Evolutionary conservation across 2,888 invertebrate genomes (phyloP).

Genomic region (Altica lythri): DNA sequence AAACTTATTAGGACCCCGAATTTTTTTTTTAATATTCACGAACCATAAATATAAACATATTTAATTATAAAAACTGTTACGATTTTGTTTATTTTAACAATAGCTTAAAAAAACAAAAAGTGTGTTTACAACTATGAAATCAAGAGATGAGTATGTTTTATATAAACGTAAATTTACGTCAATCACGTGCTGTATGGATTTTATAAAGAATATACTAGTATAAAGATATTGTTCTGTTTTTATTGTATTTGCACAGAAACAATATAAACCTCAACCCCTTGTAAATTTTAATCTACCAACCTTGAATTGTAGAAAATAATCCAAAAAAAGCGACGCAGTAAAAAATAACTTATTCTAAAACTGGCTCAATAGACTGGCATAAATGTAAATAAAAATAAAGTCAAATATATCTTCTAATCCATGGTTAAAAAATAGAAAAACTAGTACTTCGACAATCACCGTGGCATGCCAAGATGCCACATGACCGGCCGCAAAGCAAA

Average conservation of each 20-base stretch:
- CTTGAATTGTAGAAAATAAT: slow-evolving; percentile 13
- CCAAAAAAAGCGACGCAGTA: slow-evolving; percentile 6
- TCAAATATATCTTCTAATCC: slow-evolving; percentile 18
- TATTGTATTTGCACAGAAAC: background rate
- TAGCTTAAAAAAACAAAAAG: no score
- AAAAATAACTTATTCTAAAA: slow-evolving; percentile 30
- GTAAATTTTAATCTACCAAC: slow-evolving; percentile 14
- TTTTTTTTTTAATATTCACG: no score
- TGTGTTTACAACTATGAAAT: no score
- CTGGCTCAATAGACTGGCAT: slow-evolving; percentile 37
- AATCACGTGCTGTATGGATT: no score
- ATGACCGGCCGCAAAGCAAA: slow-evolving; percentile 23
- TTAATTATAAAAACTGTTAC: no score
- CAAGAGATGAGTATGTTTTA: no score
- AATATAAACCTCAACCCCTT: slow-evolving; percentile 13
- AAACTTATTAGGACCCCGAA: no score
- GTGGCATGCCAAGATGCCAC: slow-evolving; percentile 20
- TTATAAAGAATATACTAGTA: no score
- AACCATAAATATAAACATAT: no score
- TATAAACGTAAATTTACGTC: no score
- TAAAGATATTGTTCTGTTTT: background rate
- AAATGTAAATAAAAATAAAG: slow-evolving; percentile 18
- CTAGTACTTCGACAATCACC: slow-evolving; percentile 29
- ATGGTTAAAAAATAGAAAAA: slow-evolving; percentile 28
- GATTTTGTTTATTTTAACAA: no score